Base-by-base conservation (phyloP, 1,140 invertebrate species). In the Potamilus streckersoni region DNA sequence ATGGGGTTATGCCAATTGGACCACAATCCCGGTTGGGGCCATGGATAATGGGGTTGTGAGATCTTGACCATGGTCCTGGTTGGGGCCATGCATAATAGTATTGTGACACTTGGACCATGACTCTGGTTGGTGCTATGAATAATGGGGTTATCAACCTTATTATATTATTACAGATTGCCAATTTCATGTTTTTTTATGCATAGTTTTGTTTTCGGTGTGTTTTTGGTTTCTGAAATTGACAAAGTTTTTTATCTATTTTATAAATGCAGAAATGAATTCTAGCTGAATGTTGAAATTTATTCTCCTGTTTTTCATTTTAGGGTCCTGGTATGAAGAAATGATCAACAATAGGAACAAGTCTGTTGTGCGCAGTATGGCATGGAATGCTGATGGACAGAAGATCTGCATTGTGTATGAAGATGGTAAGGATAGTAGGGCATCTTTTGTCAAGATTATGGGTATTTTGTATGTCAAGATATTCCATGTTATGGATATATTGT, bases 371-470 rank as follows among this genome's bases (percentile, higher is more conserved):
- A 95, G 96, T 72, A 98, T 99, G 96, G 93, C 95, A 56, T 99
- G 98, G 98, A 98, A 96, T 85, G 93, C 93, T 49, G 97, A 99
- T 91, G 98, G 98, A 20, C 93, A 95, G 83, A 98, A 97, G 90
- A 99, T 99, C 79, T 99, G 97, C 85, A 99, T 99, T 85, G 97
- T 97, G 12, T 99, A 99, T 92, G 97, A 99, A 90, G 97, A 99
- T 92, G 97, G 97, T 93, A 80, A 75, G 80, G 71, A 57, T n/a
- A 49, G 11, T 49, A 49, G 38, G 11, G 11, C 11, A 49, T 49
- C 38, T 49, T 8, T 49, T 49, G 38, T 49, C 38, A 49, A 49
- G 38, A 49, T 49, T 49, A 49, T 31, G 27, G 27, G 27, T 31
- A 31, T 31, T 31, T 31, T 31, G 27, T 31, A 31, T 31, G 27